Evolutionary conservation across 2,797 vertebrate genomes (phyloP), one percentile per base, ranked within the genome.

Genomic region (Echiichthys vipera): DNA sequence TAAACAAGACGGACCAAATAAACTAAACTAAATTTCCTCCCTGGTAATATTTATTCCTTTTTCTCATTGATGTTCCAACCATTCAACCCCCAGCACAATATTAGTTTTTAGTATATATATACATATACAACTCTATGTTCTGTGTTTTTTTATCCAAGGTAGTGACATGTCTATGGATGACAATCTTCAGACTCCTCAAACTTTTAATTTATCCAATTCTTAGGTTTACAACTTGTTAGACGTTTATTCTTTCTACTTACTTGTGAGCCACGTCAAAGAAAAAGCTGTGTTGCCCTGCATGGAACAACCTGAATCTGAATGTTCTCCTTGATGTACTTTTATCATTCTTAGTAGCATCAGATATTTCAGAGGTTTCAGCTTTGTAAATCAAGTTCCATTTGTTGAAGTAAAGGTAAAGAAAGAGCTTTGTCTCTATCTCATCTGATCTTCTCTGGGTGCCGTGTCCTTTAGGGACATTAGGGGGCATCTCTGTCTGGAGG

Each of bases 401-500:
- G 14, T 42, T 71, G 4, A 69, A 74, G n/a, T 64, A 17, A 53
- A n/a, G 50, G 5, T 57, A 20, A 7, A n/a, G n/a, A n/a, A 47
- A 40, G 4, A 10, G 25, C 49, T 63, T 55, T 58, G 40, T 56
- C 40, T 63, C 49, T 24, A 17, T 20, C 30, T 62, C 47, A 20
- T 37, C 58, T 58, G 45, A 68, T 64, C 27, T 45, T 13, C 22
- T 46, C 32, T 30, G 7, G 54, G 1, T 56, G 20, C 50, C 3
- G 25, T 50, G 80, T 86, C 83, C 77, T 88, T 65, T 58, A 10
- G 74, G 65, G 76, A 81, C 88, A 71, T 84, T 55, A 78, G 88
- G 74, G 83, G 85, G 65, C 74, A 81, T 86, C 83, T 88, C 74
- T 80, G 78, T 84, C 85, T 66, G 40, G 59, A 81, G 71, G 80